Conservation (phyloP, 2,888 invertebrate genomes). For the Metellina segmentata region DNA sequence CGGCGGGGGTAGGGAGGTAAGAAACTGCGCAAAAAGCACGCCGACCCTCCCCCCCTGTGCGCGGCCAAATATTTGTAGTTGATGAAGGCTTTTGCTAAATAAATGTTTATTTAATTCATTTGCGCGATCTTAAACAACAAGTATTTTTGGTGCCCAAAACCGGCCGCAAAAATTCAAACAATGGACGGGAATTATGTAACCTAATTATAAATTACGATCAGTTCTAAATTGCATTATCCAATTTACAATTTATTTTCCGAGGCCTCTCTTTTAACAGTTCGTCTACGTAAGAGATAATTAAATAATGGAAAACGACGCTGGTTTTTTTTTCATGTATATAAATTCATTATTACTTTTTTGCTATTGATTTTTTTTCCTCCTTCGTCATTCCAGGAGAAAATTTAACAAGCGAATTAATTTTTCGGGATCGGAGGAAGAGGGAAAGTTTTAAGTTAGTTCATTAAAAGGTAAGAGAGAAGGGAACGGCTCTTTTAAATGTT, state of each 20-base stretch:
- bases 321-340: slow-evolving; percentile 31
- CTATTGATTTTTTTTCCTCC: slow-evolving; percentile 10
- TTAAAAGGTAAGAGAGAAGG: slow-evolving; percentile 48
- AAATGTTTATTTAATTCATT: slow-evolving; percentile 77
- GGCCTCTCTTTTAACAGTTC: slow-evolving; percentile 50
- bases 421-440: slow-evolving; percentile 45
- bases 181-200: slow-evolving; percentile 73
- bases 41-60: slow-evolving; percentile 36
- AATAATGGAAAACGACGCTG: slow-evolving; percentile 64
- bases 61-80: slow-evolving; percentile 74
- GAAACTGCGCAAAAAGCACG: slow-evolving; percentile 70
- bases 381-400: slow-evolving; percentile 48
- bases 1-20: slow-evolving; percentile 26
- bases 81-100: slow-evolving; percentile 69
- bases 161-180: slow-evolving; percentile 75
- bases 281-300: slow-evolving; percentile 55
- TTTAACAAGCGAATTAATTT: slow-evolving; percentile 76
- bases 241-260: slow-evolving; percentile 75
- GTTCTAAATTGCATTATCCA: slow-evolving; percentile 75
- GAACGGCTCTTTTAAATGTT: slow-evolving; percentile 59
- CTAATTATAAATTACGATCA: slow-evolving; percentile 76
- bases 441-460: slow-evolving; percentile 67
- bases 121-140: slow-evolving; percentile 74
- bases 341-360: slow-evolving; percentile 12
- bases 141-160: slow-evolving; percentile 43